Evolutionary conservation across 2,797 vertebrate genomes (phyloP).

Genomic region (Sebastiscus tertius): DNA sequence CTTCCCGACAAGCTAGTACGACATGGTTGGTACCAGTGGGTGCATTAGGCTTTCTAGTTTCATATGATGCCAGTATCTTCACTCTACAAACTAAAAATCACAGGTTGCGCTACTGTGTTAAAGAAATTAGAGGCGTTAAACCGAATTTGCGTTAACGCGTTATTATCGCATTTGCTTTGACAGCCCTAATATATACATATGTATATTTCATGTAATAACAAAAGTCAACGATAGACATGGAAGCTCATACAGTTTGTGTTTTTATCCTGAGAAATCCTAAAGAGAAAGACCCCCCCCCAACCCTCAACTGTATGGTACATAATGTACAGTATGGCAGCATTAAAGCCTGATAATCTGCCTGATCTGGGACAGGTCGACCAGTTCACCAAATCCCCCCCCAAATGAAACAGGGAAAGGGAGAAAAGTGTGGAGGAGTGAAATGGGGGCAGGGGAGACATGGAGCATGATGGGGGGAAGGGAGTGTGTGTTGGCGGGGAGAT

Average conservation of each 20-base stretch:
- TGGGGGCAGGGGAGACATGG: constrained; percentile 52
- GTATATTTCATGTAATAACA: background rate
- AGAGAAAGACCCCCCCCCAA: background rate
- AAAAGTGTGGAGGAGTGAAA: constrained; percentile 37
- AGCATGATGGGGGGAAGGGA: constrained; percentile 53
- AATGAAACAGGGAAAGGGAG: constrained; percentile 41
- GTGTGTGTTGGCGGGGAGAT: background rate
- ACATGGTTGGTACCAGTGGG: no score
- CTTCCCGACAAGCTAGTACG: no score
- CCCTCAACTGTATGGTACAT: constrained; percentile 31
- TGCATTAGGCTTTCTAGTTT: no score
- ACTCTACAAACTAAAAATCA: no score
- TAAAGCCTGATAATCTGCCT: constrained; percentile 73
- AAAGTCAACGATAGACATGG: background rate
- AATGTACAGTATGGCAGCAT: constrained; percentile 44
- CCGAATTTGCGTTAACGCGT: no score
- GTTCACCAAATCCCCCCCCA: constrained; percentile 37
- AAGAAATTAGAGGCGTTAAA: no score
- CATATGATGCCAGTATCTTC: no score
- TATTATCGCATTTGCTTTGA: no score
- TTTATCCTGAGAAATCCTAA: background rate
- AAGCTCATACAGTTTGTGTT: background rate
- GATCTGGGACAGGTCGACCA: constrained; percentile 64
- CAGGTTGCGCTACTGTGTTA: no score
- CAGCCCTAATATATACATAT: no score